phyloP scores from a whole-genome alignment of 2,113 vertebrate species.

The Takifugu bimaculatus region DNA sequence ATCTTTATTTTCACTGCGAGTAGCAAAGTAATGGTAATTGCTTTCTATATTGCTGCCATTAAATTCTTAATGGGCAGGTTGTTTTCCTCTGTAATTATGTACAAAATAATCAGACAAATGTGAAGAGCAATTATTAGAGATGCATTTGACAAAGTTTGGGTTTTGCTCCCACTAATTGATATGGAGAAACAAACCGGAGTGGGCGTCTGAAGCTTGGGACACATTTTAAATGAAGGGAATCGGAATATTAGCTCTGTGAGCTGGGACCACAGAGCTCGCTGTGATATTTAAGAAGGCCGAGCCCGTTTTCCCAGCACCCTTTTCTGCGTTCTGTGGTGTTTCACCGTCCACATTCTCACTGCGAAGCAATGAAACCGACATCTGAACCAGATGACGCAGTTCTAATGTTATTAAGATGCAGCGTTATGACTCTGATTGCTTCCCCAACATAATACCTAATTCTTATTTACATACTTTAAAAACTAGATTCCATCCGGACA shows the following conservation, averaged over 20 bases:
- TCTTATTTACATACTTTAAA: constrained; percentile 67
- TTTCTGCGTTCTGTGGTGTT: constrained; percentile 7
- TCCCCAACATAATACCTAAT: constrained; percentile 38
- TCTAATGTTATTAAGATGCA: constrained; percentile 22
- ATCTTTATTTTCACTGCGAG: constrained; percentile 71
- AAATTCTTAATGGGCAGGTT: constrained; percentile 74
- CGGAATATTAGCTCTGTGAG: not conserved
- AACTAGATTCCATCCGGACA: constrained; percentile 54
- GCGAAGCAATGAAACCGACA: constrained; percentile 8
- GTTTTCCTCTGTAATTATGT: constrained; percentile 76
- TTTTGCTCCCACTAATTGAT: constrained; percentile 29
- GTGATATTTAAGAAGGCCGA: not conserved
- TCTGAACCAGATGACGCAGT: constrained; percentile 12
- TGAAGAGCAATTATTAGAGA: constrained; percentile 70
- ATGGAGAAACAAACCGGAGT: constrained; percentile 14
- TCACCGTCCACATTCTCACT: not conserved
- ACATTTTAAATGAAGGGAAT: constrained; percentile 3
- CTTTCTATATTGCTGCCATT: constrained; percentile 73
- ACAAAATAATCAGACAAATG: constrained; percentile 74
- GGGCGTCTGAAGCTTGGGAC: constrained; percentile 12
- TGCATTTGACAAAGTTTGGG: constrained; percentile 59
- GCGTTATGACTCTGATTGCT: constrained; percentile 18
- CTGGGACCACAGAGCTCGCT: too few species aligned
- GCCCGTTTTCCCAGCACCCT: not conserved
- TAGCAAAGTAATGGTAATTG: constrained; percentile 75